phyloP scores from a whole-genome alignment of 2,113 vertebrate genomes.

The Pitta sordida region DNA sequence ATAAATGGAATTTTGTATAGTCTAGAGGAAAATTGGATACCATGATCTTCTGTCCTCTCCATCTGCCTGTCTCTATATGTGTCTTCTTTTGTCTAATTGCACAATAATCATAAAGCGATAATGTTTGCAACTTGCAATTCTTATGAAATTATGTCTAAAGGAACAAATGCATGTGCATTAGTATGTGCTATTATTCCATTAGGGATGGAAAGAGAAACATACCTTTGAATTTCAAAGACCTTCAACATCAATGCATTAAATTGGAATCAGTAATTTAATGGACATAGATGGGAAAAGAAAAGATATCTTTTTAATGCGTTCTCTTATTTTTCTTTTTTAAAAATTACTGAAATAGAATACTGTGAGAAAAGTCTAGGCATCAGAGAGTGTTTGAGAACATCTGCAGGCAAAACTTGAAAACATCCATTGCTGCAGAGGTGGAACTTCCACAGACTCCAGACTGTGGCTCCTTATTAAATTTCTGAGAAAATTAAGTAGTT shows the following conservation, averaged over 20 bases:
- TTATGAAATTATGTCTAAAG: conserved; percentile 40
- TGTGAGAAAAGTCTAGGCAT: neutral
- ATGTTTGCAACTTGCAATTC: conserved; percentile 53
- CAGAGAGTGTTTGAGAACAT: neutral
- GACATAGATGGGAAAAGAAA: neutral
- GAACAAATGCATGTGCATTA: conserved; percentile 66
- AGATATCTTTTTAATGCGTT: neutral
- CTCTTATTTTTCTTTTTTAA: neutral
- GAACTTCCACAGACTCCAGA: neutral
- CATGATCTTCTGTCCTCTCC: neutral
- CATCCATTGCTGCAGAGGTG: neutral
- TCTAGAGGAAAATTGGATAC: neutral
- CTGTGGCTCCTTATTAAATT: neutral
- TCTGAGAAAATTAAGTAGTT: neutral
- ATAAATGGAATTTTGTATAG: neutral
- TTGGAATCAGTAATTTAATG: conserved; percentile 45
- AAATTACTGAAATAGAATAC: neutral
- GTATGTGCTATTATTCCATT: conserved; percentile 63
- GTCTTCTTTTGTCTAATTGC: conserved; percentile 44
- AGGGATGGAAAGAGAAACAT: conserved; percentile 43
- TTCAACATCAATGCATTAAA: conserved; percentile 49
- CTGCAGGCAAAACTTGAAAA: neutral
- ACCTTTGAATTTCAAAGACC: conserved; percentile 64
- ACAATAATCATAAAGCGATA: conserved; percentile 28
- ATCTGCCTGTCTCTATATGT: neutral